Evolutionary conservation across 2,113 vertebrate species (phyloP).

Genomic region (Tauraco erythrolophus): DNA sequence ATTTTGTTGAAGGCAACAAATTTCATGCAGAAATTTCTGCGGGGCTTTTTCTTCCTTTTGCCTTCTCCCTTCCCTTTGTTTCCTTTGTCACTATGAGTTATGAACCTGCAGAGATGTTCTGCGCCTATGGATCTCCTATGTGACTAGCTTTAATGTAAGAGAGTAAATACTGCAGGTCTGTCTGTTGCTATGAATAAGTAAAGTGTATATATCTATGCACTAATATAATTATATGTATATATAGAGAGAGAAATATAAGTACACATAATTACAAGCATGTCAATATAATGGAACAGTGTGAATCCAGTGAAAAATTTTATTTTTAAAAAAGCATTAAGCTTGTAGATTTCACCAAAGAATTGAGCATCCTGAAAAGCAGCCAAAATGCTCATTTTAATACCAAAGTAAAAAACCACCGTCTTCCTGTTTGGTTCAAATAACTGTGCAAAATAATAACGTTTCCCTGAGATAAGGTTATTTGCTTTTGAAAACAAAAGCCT

Average conservation of each 20-base stretch:
- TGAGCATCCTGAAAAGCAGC: not conserved
- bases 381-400: not conserved
- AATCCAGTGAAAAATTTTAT: not conserved
- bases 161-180: not conserved
- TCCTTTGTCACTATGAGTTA: not conserved
- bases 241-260: not conserved
- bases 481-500: not conserved
- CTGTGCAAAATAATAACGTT: not conserved
- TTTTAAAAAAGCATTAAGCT: not conserved
- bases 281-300: not conserved
- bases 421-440: not conserved
- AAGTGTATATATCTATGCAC: not conserved
- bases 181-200: not conserved
- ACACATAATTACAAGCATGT: not conserved
- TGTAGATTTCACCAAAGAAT: not conserved
- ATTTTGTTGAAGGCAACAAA: not conserved
- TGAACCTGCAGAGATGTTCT: not conserved
- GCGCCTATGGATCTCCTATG: not conserved
- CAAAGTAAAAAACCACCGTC: not conserved
- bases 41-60: not conserved
- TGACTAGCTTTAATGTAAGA: not conserved
- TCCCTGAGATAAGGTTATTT: constrained; percentile 17
- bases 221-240: not conserved
- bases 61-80: not conserved
- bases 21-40: not conserved